Conservation (phyloP, 1,140 invertebrate species). For the Megathymus violae region DNA sequence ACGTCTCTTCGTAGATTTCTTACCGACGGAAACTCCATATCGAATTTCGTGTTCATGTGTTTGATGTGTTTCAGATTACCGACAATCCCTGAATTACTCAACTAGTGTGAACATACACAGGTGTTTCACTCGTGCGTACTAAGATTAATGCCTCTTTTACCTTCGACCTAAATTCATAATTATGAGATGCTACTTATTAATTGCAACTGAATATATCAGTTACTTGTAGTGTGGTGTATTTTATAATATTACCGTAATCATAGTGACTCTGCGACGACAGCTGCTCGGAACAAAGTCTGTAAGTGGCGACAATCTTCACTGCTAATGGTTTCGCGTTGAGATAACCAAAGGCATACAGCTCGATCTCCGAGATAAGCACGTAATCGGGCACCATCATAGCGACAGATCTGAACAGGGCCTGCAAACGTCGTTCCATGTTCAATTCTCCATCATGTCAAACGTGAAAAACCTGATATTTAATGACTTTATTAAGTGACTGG, state of each 20-base stretch:
- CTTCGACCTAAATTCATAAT: no score
- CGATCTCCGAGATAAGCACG: conserved; percentile 96
- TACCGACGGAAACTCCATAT: no score
- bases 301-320: conserved; percentile 97
- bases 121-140: not conserved
- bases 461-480: no score
- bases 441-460: no score
- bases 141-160: not conserved
- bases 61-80: not conserved
- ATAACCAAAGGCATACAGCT: conserved; percentile 97
- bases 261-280: conserved; percentile 97
- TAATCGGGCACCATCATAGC: conserved; percentile 99
- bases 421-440: conserved; percentile 13
- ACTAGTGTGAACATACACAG: not conserved
- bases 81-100: not conserved
- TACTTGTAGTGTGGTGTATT: not conserved
- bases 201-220: not conserved
- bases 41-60: no score
- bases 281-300: conserved; percentile 96
- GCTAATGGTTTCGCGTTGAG: conserved; percentile 93
- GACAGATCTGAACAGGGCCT: conserved; percentile 96
- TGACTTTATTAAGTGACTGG: no score
- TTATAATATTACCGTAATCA: conserved; percentile 92
- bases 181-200: not conserved
- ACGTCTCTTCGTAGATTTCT: no score